Evolutionary conservation across 2,888 invertebrate species (phyloP).

Genomic region (Tipula vernalis): DNA sequence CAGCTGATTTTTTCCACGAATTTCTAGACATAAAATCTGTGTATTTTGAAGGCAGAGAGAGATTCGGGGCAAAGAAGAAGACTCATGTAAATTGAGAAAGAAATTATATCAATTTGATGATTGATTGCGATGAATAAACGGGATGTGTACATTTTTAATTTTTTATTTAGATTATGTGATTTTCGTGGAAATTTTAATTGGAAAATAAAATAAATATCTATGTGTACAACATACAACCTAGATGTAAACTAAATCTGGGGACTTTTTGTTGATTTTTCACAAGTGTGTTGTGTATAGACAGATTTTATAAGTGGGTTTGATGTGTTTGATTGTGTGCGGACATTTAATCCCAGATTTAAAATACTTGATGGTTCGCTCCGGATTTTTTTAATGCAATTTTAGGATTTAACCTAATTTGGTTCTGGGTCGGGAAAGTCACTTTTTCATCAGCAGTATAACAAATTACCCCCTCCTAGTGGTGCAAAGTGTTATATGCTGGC

Average conservation of each 20-base stretch:
- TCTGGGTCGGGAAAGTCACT: no score
- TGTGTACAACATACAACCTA: no score
- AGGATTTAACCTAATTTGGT: no score
- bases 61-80: neutral
- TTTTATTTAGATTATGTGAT: neutral
- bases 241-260: neutral
- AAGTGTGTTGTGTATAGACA: neutral
- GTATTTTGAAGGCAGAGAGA: neutral
- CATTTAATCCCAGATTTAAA: no score
- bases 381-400: no score
- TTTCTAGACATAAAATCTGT: neutral
- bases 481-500: no score
- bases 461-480: no score
- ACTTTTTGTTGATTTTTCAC: neutral
- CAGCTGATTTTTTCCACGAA: neutral
- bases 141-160: neutral
- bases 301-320: no score
- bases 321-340: no score
- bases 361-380: no score
- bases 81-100: neutral
- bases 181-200: neutral
- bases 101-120: slow-evolving; percentile 4
- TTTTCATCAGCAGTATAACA: no score
- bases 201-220: neutral
- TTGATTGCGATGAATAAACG: neutral